Evolutionary conservation across 2,797 vertebrate species (phyloP).

Genomic region (Threskiornis aethiopicus): DNA sequence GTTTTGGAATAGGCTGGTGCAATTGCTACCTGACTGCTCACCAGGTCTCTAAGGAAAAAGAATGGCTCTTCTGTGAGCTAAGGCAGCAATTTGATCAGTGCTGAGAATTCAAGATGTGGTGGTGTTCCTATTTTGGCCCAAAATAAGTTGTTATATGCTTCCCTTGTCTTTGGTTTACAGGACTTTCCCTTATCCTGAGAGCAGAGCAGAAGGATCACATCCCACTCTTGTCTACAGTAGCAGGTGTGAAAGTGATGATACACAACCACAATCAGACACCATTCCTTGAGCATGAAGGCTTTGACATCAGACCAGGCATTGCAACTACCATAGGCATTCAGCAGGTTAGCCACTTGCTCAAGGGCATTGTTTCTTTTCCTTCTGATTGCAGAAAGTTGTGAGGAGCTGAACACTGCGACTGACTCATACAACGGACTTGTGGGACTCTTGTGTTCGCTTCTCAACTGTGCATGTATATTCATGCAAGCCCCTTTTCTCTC

Average conservation of each 20-base stretch:
- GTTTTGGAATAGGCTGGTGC: background rate
- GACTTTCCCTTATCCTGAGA: slow-evolving; percentile 68
- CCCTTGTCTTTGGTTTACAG: background rate
- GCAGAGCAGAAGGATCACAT: slow-evolving; percentile 62
- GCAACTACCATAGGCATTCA: slow-evolving; percentile 65
- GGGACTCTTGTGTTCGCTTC: background rate
- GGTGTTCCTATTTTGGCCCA: background rate
- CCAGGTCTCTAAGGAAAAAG: background rate
- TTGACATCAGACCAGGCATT: slow-evolving; percentile 69
- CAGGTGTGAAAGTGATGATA: slow-evolving; percentile 69
- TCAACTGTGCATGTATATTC: background rate
- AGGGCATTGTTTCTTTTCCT: background rate
- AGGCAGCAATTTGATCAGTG: background rate
- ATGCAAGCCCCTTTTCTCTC: background rate
- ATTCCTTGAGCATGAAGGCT: slow-evolving; percentile 71
- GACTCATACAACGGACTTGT: background rate
- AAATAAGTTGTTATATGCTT: background rate
- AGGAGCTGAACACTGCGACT: background rate
- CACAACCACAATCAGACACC: slow-evolving; percentile 68
- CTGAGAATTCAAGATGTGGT: background rate
- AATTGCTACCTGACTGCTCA: background rate
- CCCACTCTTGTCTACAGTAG: slow-evolving; percentile 62
- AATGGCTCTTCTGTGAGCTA: background rate
- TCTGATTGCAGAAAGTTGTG: background rate
- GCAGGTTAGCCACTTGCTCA: slow-evolving; percentile 38